Base-by-base conservation (phyloP, 2,113 vertebrate genomes). In the Etia nguti region DNA sequence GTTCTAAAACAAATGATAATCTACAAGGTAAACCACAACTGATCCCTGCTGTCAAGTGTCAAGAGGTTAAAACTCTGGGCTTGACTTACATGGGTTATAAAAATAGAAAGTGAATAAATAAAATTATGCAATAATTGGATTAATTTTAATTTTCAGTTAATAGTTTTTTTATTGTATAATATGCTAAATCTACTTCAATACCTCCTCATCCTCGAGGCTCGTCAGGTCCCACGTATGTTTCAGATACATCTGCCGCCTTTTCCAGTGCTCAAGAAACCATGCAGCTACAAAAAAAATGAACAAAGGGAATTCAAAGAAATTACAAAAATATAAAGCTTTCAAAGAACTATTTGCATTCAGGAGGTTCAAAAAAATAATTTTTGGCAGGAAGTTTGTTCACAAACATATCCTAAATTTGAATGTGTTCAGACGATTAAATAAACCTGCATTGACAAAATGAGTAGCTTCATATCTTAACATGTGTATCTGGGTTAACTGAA, bases 181-280 rank as follows among this genome's bases (percentile, higher is more conserved):
- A 36, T 75, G 20, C 16, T 55, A 7, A 68, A 36, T 41, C 12
- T 68, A 22, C 16, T 75, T 84, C 36, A 60, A 16, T 90, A 99
- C 99, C 96, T 99, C 98, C 92, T 99, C 98, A 62, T 99, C 98
- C 81, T 99, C 98, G 62, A 99, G 86, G 29, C 97, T 98, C 3
- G 97, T 98, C 82, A 99, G 95, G 93, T 99, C 98, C 99, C 99
- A 99, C 73, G 96, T 96, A 91, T 99, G 98, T 93, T 96, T 97
- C 89, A 99, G 84, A 90, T 97, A 97, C 97, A 98, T 98, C 95
- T 99, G 98, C 41, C 97, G 93, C 77, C 98, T 97, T 82, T 99
- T 99, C 99, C 99, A 99, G 91, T 99, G 98, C 91, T 99, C 98
- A 34, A 98, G 97, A 92, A 99, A 99, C 95, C 97, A 98, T 41